These are phyloP conservation scores for Cyclophora punctaria DNA, from an alignment of 2,888 invertebrate species.

Conservation along the genomic window DNA sequence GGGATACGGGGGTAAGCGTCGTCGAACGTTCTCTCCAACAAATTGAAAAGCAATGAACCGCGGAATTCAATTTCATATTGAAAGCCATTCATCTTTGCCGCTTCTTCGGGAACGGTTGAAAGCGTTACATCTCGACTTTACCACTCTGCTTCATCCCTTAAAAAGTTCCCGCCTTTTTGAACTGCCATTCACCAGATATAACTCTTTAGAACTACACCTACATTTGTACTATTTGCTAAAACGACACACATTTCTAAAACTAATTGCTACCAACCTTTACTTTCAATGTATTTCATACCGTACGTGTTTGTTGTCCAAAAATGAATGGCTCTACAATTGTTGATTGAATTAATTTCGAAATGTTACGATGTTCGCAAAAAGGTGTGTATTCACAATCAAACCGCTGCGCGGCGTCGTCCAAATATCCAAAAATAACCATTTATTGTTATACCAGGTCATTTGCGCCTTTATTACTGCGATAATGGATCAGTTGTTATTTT, in stretches of 20 bases:
- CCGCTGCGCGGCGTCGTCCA: slow-evolving; percentile 14
- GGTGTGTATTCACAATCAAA: slow-evolving; percentile 6
- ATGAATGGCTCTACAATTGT: too few relatives aligned
- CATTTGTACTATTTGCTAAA: too few relatives aligned
- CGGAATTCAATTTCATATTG: slow-evolving; percentile 82
- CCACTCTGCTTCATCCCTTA: slow-evolving; percentile 57
- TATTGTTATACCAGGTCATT: slow-evolving; percentile 28
- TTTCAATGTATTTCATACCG: too few relatives aligned
- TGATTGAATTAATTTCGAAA: too few relatives aligned
- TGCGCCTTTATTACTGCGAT: slow-evolving; percentile 38
- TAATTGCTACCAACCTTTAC: too few relatives aligned
- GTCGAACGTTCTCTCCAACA: slow-evolving; percentile 66
- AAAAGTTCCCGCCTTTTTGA: slow-evolving; percentile 51
- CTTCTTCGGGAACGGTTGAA: slow-evolving; percentile 65
- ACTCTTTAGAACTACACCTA: neutral
- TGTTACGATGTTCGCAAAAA: too few relatives aligned
- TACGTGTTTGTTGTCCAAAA: too few relatives aligned
- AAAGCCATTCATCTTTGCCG: slow-evolving; percentile 77
- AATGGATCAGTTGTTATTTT: slow-evolving; percentile 50
- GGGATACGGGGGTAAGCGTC: slow-evolving; percentile 57
- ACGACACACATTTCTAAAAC: too few relatives aligned
- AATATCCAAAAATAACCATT: slow-evolving; percentile 31
- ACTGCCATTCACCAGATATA: slow-evolving; percentile 19
- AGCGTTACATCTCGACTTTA: slow-evolving; percentile 68
- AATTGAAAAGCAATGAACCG: slow-evolving; percentile 80